Conservation (phyloP, 2,797 vertebrate species). For the Mormyrops boulengeri region DNA sequence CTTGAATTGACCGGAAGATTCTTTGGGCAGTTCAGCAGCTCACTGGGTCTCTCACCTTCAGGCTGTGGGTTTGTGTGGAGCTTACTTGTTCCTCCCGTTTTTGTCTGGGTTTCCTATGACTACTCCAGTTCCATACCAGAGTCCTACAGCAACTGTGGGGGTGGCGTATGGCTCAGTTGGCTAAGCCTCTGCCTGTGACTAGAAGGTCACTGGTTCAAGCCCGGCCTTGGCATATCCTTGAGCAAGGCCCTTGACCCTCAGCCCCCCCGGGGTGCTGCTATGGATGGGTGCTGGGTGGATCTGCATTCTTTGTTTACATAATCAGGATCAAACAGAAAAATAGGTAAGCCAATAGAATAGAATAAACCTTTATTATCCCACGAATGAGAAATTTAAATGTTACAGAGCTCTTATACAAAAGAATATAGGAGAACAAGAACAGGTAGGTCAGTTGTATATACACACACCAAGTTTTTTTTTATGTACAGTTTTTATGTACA, state of each 20-base stretch:
- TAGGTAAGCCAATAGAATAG: too few relatives aligned
- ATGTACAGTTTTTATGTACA: too few relatives aligned
- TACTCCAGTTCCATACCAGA: neutral
- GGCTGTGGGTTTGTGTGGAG: neutral
- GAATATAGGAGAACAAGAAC: too few relatives aligned
- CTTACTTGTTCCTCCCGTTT: neutral
- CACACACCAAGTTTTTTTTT: too few relatives aligned
- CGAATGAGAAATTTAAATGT: too few relatives aligned
- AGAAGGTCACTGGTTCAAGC: too few relatives aligned
- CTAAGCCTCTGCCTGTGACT: neutral
- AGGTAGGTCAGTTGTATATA: too few relatives aligned
- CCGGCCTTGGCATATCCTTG: too few relatives aligned
- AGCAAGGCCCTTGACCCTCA: neutral
- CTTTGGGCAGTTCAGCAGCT: neutral
- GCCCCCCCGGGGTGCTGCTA: neutral
- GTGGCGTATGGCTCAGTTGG: neutral
- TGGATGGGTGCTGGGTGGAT: neutral
- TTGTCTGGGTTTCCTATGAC: neutral
- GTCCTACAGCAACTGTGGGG: neutral
- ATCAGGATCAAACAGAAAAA: neutral
- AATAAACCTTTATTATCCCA: too few relatives aligned
- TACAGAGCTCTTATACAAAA: too few relatives aligned
- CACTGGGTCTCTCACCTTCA: neutral
- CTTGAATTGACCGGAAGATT: neutral
- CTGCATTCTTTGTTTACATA: neutral